Evolutionary conservation across 30 jellyfish, hydroid and myxozoan species (phyloP), one percentile per base, ranked within the genome.

Genomic region (Catostylus mosaicus): DNA sequence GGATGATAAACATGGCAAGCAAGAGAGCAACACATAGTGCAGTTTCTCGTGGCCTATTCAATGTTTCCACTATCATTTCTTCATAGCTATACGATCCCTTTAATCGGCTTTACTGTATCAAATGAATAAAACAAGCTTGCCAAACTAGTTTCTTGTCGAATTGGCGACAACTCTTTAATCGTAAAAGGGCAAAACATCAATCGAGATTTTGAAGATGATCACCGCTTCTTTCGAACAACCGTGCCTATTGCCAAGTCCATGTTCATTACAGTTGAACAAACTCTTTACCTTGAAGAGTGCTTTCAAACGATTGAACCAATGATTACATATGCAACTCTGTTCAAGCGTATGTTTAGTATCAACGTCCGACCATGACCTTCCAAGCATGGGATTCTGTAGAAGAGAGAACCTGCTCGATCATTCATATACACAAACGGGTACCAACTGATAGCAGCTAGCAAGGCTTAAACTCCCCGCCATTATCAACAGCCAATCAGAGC

Each of bases 1-100:
- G 72, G 33, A 93, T 67, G 32, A 79, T 67, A 29, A 93, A 72
- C 82, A 93, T 86, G 6, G 98, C 94, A 56, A 93, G 35, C 9
- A 93, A 73, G 67, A 87, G 69, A 34, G 95, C 96, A 18, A 93
- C 18, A 78, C 98, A 93, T 57, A 93, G 73, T 26, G 91, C 85
- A 11, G 90, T 73, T 51, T 93, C 98, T 67, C 98, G 84, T 27
- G 97, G 96, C 78, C 90, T 65, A 40, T 72, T 72, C 51, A 69
- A 48, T 24, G 92, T 51, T 20, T 82, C 92, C 67, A 82, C 72
- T 20, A 69, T 27, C 92, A 82, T 82, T 84, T 6, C 84, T 65
- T 34, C 80, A 79, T 64, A 45, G 18, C 89, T 18, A 36, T 23
- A 16, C 38, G 71, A 16, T 9, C 63, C 24, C 24, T 37, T 59